These are phyloP conservation scores for Plebejus argus DNA, from an alignment of 2,888 invertebrate genomes.

Conservation along the genomic window DNA sequence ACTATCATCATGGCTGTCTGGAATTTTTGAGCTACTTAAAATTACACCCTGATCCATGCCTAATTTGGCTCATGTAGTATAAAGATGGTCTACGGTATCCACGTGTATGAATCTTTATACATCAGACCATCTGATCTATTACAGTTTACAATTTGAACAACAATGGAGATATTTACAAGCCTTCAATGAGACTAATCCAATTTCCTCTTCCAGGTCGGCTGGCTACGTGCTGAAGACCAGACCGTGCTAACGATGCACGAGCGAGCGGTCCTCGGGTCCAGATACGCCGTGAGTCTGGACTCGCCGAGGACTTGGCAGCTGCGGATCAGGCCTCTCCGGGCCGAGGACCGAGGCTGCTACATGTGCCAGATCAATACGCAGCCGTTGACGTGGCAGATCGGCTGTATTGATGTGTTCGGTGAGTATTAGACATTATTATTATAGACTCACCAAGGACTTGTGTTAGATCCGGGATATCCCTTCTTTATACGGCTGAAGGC, in stretches of 20 bases:
- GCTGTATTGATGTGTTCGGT: conserved; percentile 94
- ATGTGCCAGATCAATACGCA: conserved; percentile 95
- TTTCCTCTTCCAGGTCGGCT: conserved; percentile 85
- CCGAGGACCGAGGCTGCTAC: conserved; percentile 92
- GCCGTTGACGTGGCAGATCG: conserved; percentile 92
- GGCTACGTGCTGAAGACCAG: conserved; percentile 94
- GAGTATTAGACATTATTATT: conserved; percentile 84
- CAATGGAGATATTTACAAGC: too few species aligned
- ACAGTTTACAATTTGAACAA: too few species aligned
- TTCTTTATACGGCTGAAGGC: too few species aligned
- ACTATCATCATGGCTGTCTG: too few species aligned
- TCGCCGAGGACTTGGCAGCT: conserved; percentile 92
- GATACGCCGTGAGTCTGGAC: conserved; percentile 91
- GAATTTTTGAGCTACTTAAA: too few species aligned
- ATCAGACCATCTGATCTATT: too few species aligned
- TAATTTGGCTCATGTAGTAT: too few species aligned
- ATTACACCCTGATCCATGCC: too few species aligned
- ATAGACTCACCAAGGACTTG: conserved; percentile 92
- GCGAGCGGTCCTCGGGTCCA: conserved; percentile 90
- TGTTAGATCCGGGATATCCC: too few species aligned
- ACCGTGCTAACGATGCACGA: conserved; percentile 93
- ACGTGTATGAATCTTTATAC: too few species aligned
- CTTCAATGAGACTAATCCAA: not conserved
- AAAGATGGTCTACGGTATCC: too few species aligned
- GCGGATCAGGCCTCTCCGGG: conserved; percentile 89